These are phyloP conservation scores for Prunella fulvescens DNA, from an alignment of 2,113 vertebrate genomes.

Conservation along the genomic window DNA sequence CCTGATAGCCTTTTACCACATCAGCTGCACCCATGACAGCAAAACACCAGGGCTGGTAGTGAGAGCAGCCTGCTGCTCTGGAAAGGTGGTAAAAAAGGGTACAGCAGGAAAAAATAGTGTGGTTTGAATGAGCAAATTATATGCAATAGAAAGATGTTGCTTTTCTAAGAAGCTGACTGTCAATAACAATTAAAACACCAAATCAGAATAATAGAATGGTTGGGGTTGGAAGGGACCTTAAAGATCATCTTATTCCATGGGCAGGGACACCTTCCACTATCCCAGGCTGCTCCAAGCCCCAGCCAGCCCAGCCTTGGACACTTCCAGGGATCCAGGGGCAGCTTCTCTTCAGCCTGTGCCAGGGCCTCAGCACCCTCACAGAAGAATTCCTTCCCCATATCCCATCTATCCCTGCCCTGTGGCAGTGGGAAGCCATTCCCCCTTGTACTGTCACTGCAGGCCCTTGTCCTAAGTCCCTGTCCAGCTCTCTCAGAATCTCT, in stretches of 20 bases:
- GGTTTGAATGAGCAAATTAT: neutral
- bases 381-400: neutral
- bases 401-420: neutral
- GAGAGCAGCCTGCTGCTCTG: neutral
- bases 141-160: neutral
- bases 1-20: neutral
- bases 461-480: neutral
- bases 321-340: neutral
- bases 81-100: neutral
- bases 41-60: neutral
- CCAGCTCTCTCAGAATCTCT: neutral
- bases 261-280: accelerated
- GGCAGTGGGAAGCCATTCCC: neutral
- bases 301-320: accelerated
- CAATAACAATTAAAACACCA: neutral
- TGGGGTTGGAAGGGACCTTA: neutral
- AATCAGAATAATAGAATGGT: neutral
- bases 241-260: neutral
- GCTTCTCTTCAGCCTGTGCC: neutral
- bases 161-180: neutral
- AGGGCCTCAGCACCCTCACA: accelerated
- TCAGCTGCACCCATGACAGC: accelerated
- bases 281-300: accelerated
- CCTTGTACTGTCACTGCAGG: accelerated
- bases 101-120: neutral